phyloP scores from a whole-genome alignment of 2,113 vertebrate species.

The Haemorhous mexicanus region DNA sequence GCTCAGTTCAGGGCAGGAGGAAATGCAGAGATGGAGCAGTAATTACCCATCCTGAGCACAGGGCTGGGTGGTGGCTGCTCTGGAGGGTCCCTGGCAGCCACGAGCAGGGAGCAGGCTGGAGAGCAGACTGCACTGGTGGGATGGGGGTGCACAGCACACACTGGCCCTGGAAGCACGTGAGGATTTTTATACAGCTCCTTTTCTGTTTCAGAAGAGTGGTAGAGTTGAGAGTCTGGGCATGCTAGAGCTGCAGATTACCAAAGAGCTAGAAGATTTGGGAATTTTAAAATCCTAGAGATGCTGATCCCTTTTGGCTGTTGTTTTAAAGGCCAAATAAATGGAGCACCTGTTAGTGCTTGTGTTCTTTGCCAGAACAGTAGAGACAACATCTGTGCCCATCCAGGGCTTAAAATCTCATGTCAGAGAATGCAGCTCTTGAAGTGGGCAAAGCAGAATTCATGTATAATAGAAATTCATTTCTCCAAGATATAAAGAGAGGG shows the following conservation, averaged over 20 bases:
- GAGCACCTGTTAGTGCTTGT: conserved; percentile 17
- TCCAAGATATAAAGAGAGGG: neutral
- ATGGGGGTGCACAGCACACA: neutral
- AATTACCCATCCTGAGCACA: rapidly evolving
- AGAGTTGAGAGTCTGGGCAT: neutral
- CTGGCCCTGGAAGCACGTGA: neutral
- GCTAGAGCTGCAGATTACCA: neutral
- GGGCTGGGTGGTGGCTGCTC: neutral
- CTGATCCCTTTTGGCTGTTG: neutral
- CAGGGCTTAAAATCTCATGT: conserved; percentile 5
- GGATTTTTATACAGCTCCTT: neutral
- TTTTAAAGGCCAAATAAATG: conserved; percentile 2
- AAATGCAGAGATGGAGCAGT: neutral
- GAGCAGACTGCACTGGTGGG: neutral
- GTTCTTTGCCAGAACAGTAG: neutral
- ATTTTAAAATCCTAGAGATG: neutral
- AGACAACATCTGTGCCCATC: neutral
- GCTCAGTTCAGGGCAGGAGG: neutral
- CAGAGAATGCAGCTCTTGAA: neutral
- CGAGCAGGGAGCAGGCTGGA: neutral
- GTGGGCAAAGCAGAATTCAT: neutral
- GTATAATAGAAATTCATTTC: neutral
- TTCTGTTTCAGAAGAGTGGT: neutral
- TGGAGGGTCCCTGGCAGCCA: neutral
- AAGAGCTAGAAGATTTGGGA: neutral